Evolutionary conservation across 2,888 invertebrate genomes (phyloP).

Genomic region (Toxonevra muliebris): DNA sequence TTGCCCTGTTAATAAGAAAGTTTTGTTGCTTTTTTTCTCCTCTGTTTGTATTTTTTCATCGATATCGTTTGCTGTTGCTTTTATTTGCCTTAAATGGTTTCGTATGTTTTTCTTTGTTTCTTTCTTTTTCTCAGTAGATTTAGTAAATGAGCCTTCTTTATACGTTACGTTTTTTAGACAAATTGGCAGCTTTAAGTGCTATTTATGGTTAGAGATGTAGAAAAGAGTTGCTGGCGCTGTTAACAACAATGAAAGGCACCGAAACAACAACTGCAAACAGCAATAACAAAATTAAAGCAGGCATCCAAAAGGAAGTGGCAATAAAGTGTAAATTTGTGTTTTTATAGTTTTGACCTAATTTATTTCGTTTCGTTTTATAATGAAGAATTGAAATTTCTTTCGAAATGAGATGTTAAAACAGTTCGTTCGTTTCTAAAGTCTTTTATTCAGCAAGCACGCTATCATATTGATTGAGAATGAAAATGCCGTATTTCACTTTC

Average conservation of each 20-base stretch:
- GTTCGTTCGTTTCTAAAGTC: slow-evolving; percentile 45
- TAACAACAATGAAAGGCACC: slow-evolving; percentile 6
- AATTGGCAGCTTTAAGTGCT: slow-evolving; percentile 49
- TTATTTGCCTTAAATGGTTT: no score
- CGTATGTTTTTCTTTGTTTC: not conserved
- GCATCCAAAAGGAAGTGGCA: slow-evolving; percentile 50
- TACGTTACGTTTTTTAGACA: slow-evolving; percentile 40
- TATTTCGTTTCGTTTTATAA: slow-evolving; percentile 13
- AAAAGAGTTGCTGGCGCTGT: slow-evolving; percentile 13
- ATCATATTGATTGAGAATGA: not conserved
- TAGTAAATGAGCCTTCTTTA: not conserved
- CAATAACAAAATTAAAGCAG: not conserved
- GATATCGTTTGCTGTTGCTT: no score
- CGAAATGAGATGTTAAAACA: slow-evolving; percentile 29
- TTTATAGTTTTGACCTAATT: slow-evolving; percentile 56
- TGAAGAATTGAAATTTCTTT: slow-evolving; percentile 52
- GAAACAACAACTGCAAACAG: no score
- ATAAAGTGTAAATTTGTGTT: slow-evolving; percentile 51
- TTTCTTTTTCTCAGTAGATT: slow-evolving; percentile 7
- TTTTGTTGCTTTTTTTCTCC: slow-evolving; percentile 16
- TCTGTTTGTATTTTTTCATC: no score
- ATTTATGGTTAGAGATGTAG: slow-evolving; percentile 1
- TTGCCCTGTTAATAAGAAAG: slow-evolving; percentile 41
- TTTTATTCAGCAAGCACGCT: slow-evolving; percentile 28
- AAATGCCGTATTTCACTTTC: not conserved